Evolutionary conservation across 2,888 invertebrate genomes (phyloP), one percentile per base, ranked within the genome.

Genomic region (Tachina lurida): DNA sequence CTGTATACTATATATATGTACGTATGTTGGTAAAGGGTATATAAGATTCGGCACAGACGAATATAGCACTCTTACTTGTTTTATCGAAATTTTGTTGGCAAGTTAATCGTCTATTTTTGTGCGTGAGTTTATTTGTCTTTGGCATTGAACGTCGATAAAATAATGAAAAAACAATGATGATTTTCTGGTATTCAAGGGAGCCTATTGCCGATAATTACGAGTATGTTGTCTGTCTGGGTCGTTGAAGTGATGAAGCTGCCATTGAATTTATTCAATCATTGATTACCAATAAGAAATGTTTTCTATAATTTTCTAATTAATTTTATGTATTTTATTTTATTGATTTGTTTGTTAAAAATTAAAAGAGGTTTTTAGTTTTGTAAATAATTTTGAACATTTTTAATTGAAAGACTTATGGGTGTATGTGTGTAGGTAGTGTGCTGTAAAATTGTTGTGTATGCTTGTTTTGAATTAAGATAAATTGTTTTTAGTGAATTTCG

Each of bases 21-120:
- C n/a, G n/a, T n/a, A n/a, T n/a, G n/a, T n/a, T n/a, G n/a, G n/a
- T n/a, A n/a, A n/a, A n/a, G n/a, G n/a, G n/a, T n/a, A n/a, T n/a
- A n/a, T n/a, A n/a, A n/a, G n/a, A n/a, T n/a, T n/a, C n/a, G n/a
- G n/a, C n/a, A n/a, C n/a, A n/a, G n/a, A n/a, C n/a, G n/a, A n/a
- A n/a, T n/a, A n/a, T n/a, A n/a, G n/a, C n/a, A n/a, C n/a, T n/a
- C n/a, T n/a, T n/a, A n/a, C n/a, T n/a, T n/a, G n/a, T 56, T 63
- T 12, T 12, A 19, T 47, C 60, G 10, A 77, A 71, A 45, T 19
- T 31, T 31, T 2, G n/a, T 45, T 77, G 68, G 56, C 56, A 45
- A 71, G 3, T 70, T 41, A 49, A 62, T 75, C 15, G 45, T 65
- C 41, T 76, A 76, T 76, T 84, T 84, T 71, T 41, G 17, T 73